These are phyloP conservation scores for Plodia interpunctella DNA, from an alignment of 1,140 invertebrate species.

Conservation along the genomic window DNA sequence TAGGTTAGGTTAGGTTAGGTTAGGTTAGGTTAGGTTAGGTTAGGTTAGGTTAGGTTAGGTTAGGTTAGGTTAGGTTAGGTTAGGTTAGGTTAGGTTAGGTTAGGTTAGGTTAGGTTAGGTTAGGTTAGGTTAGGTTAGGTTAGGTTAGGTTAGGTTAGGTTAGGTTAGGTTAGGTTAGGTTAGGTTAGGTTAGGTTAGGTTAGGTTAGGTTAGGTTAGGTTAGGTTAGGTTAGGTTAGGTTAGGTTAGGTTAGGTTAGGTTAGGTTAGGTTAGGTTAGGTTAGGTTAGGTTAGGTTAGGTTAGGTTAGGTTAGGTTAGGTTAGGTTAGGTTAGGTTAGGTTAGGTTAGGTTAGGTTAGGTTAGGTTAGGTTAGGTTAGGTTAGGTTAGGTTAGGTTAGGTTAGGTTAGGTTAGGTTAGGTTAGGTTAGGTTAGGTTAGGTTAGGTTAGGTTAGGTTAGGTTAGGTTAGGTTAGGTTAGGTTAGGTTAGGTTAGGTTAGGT, in stretches of 20 bases:
- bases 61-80: constrained; percentile 24
- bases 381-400: constrained; percentile 17
- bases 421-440: constrained; percentile 15
- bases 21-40: constrained; percentile 29
- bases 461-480: constrained; percentile 13
- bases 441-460: constrained; percentile 9
- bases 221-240: constrained; percentile 34
- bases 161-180: constrained; percentile 27
- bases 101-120: constrained; percentile 25
- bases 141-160: constrained; percentile 25
- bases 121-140: constrained; percentile 23
- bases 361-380: constrained; percentile 10
- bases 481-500: constrained; percentile 29
- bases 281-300: constrained; percentile 21
- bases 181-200: constrained; percentile 30
- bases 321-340: constrained; percentile 11
- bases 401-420: constrained; percentile 15
- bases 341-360: constrained; percentile 10
- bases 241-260: constrained; percentile 33
- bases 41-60: constrained; percentile 25
- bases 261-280: constrained; percentile 33
- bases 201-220: constrained; percentile 31
- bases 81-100: constrained; percentile 12
- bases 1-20: constrained; percentile 42
- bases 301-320: constrained; percentile 9